These are phyloP conservation scores for Malaclemys terrapin DNA, from an alignment of 2,113 vertebrate species.

Conservation along the genomic window DNA sequence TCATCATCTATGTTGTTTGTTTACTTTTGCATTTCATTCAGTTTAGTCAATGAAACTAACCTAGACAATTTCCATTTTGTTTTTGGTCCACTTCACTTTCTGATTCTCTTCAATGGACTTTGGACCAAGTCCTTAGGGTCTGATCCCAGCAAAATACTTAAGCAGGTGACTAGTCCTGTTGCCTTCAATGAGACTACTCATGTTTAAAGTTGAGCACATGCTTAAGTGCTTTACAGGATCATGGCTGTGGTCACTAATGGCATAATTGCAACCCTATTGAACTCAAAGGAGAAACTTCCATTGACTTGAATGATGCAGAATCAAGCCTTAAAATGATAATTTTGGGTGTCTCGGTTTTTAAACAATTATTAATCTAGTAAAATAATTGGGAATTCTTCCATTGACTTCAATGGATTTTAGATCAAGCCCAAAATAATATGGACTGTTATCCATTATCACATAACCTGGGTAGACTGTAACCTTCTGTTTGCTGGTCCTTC, in stretches of 20 bases:
- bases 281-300: neutral
- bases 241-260: neutral
- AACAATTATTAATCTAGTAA: neutral
- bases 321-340: neutral
- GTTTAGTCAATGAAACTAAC: neutral
- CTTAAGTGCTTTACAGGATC: neutral
- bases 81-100: neutral
- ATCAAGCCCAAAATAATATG: neutral
- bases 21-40: neutral
- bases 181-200: neutral
- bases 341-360: neutral
- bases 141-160: neutral
- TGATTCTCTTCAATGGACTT: neutral
- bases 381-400: neutral
- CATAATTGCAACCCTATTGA: neutral
- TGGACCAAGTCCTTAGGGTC: neutral
- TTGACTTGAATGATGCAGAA: neutral
- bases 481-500: neutral
- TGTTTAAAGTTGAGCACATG: neutral
- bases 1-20: neutral
- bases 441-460: neutral
- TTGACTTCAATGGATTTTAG: neutral
- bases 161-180: neutral
- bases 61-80: neutral
- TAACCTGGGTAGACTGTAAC: neutral